A percentile compares a stretch with the other conserved stretches of the same genome.
These are phyloP conservation scores for Apteryx owenii DNA, from an alignment of 2,113 vertebrate species.

Conservation along the genomic window DNA sequence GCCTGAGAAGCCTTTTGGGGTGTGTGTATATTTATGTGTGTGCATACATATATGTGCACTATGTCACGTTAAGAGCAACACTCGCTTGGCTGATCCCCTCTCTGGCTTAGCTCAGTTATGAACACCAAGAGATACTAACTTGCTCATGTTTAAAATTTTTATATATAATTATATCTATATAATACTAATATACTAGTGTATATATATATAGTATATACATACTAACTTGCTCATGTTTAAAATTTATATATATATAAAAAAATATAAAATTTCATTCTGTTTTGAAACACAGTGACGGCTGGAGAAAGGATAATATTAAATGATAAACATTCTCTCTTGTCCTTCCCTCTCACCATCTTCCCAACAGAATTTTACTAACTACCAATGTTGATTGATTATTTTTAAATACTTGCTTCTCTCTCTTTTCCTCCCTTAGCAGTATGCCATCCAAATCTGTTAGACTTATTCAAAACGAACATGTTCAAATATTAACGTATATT, in stretches of 20 bases:
- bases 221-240: no score
- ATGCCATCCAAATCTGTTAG: background rate
- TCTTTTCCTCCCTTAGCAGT: background rate
- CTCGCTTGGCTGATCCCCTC: background rate
- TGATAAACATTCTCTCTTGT: background rate
- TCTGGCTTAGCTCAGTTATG: background rate
- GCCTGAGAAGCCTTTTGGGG: accelerated
- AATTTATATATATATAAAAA: no score
- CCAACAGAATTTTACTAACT: background rate
- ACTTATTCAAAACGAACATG: background rate
- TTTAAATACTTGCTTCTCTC: background rate
- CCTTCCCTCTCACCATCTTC: background rate
- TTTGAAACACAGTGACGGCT: background rate
- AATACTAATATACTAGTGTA: no score
- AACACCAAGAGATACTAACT: background rate
- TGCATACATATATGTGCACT: background rate
- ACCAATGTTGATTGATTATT: background rate
- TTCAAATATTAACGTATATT: background rate
- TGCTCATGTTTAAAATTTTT: background rate
- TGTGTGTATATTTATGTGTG: accelerated
- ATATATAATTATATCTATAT: no score
- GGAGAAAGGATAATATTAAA: background rate
- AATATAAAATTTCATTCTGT: background rate
- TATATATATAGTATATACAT: background rate
- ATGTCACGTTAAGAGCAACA: accelerated